Percentiles rank a stretch among this genome's conserved stretches.
Evolutionary conservation across 1,140 invertebrate genomes (phyloP).

Genomic region (Leptestheria dahalacensis): DNA sequence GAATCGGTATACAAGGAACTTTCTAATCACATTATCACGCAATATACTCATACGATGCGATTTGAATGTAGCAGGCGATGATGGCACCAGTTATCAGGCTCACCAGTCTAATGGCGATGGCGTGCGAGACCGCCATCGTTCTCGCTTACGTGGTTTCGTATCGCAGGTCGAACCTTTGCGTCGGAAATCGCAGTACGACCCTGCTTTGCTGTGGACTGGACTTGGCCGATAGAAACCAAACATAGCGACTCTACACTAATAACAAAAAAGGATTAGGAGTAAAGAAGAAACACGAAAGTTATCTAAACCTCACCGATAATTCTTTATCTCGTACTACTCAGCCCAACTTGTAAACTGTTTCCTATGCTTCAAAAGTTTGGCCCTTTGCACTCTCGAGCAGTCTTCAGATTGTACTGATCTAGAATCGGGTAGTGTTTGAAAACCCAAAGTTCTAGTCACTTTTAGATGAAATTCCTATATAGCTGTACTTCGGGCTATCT

Average conservation of each 20-base stretch:
- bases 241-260: background rate
- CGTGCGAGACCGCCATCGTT: background rate
- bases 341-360: no score
- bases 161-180: constrained; percentile 1
- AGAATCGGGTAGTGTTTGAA: no score
- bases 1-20: background rate
- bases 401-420: no score
- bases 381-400: no score
- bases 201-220: constrained; percentile 6
- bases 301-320: background rate
- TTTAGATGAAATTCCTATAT: no score
- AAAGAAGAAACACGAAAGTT: background rate
- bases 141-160: background rate
- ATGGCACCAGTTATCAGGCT: background rate
- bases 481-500: no score
- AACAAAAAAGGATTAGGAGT: background rate
- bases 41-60: no score
- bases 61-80: background rate
- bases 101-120: background rate
- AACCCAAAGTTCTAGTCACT: no score
- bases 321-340: no score
- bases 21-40: background rate
- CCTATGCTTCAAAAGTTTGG: no score
- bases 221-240: background rate
- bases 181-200: constrained; percentile 2